phyloP scores from a whole-genome alignment of 2,888 invertebrate species.

The Drosophila phalerata region DNA sequence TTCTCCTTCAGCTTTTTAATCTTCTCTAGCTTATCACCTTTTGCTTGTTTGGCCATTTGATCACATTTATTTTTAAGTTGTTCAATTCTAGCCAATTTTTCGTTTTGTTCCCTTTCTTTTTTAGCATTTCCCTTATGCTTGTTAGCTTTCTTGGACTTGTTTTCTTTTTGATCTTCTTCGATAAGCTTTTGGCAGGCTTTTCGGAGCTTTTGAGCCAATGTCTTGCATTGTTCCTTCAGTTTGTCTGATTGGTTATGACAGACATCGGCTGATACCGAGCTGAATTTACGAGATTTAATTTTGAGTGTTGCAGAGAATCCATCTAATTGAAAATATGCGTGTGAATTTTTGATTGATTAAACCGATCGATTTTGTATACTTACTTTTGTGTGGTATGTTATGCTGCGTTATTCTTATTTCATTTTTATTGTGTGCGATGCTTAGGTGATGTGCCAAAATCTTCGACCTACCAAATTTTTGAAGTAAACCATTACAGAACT shows the following conservation, averaged over 20 bases:
- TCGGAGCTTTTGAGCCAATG: slow-evolving; percentile 8
- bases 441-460: slow-evolving; percentile 4
- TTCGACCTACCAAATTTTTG: slow-evolving; percentile 11
- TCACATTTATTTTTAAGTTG: slow-evolving; percentile 9
- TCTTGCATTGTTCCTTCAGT: slow-evolving; percentile 18
- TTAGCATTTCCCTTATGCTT: neutral
- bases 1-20: slow-evolving; percentile 17
- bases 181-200: slow-evolving; percentile 17
- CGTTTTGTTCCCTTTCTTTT: neutral
- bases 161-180: slow-evolving; percentile 7
- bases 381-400: slow-evolving; percentile 21
- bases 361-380: neutral
- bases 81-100: slow-evolving; percentile 10
- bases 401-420: slow-evolving; percentile 12
- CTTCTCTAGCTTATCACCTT: slow-evolving; percentile 9
- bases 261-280: neutral
- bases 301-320: neutral
- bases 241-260: slow-evolving; percentile 5
- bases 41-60: slow-evolving; percentile 12
- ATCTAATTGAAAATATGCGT: neutral
- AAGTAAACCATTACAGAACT: slow-evolving; percentile 20
- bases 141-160: neutral
- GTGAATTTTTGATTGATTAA: neutral
- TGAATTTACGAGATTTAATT: slow-evolving; percentile 6
- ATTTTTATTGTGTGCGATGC: slow-evolving; percentile 9